These are phyloP conservation scores for Uria lomvia DNA, from an alignment of 2,113 vertebrate species.

Conservation along the genomic window DNA sequence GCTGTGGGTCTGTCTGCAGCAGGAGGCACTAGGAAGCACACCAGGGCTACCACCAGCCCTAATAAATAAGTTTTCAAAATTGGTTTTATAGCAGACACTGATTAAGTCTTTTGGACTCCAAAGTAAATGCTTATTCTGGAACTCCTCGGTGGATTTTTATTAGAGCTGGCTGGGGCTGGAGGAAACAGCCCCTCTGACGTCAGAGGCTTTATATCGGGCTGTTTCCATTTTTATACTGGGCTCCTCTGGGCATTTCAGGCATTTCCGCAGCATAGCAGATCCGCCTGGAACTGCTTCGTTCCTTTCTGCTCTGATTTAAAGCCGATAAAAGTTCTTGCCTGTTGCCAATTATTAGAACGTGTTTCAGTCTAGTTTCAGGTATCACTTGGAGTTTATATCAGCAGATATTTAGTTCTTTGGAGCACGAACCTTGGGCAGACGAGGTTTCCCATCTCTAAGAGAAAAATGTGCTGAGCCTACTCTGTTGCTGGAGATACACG, in stretches of 20 bases:
- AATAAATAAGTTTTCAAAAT: background rate
- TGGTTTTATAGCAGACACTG: background rate
- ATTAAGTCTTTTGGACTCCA: background rate
- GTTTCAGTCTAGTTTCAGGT: constrained; percentile 7
- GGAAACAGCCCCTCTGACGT: constrained; percentile 25
- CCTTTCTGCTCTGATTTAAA: background rate
- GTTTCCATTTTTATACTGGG: constrained; percentile 29
- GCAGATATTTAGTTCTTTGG: background rate
- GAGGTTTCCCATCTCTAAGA: background rate
- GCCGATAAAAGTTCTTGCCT: background rate
- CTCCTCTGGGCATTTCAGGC: constrained; percentile 35
- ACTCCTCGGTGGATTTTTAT: background rate
- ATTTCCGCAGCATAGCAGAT: background rate
- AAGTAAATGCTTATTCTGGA: constrained; percentile 1
- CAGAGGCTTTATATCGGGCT: background rate
- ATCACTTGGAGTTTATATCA: background rate
- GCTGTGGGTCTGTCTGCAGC: background rate
- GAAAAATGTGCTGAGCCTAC: background rate
- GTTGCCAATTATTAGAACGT: background rate
- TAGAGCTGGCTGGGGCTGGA: constrained; percentile 18
- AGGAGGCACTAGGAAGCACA: background rate
- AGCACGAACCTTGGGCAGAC: background rate
- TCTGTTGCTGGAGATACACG: background rate
- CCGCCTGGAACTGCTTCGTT: background rate
- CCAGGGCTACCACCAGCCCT: background rate